Percentiles rank a stretch among this genome's conserved stretches.
phyloP scores from a whole-genome alignment of 2,797 vertebrate species.

The Gila robusta region DNA sequence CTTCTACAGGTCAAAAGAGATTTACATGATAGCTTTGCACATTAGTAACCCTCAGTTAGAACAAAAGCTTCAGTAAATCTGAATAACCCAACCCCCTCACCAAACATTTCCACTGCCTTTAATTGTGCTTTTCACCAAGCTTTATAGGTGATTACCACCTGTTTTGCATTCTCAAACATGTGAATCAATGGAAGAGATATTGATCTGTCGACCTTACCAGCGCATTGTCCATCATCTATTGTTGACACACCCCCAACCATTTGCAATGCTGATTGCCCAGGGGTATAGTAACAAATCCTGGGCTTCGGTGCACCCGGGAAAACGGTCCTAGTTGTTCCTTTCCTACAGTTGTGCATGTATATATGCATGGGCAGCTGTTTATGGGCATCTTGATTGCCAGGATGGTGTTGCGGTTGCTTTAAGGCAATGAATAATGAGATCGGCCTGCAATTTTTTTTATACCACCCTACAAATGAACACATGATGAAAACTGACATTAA shows the following conservation, averaged over 20 bases:
- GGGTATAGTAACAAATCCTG: constrained; percentile 52
- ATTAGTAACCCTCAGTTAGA: constrained; percentile 17
- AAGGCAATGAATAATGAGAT: constrained; percentile 34
- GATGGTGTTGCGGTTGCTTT: background rate
- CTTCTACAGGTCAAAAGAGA: constrained; percentile 25
- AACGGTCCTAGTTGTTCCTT: background rate
- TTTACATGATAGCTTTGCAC: constrained; percentile 2
- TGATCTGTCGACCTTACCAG: constrained; percentile 46
- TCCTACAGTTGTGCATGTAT: constrained; percentile 26
- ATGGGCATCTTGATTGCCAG: constrained; percentile 15
- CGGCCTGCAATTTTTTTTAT: background rate
- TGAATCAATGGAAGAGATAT: constrained; percentile 62
- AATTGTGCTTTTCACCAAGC: constrained; percentile 15
- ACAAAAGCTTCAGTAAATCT: constrained; percentile 1
- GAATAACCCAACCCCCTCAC: background rate
- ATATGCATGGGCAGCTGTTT: constrained; percentile 46
- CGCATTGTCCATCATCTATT: constrained; percentile 52
- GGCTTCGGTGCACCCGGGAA: constrained; percentile 18
- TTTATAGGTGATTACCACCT: constrained; percentile 53
- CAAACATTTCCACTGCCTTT: constrained; percentile 24
- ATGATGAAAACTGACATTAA: constrained; percentile 31
- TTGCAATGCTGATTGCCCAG: constrained; percentile 61
- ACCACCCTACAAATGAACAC: background rate
- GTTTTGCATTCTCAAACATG: constrained; percentile 63
- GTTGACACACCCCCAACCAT: constrained; percentile 40